Conservation (phyloP, 2,888 invertebrate genomes). For the Cheilosia impressa region DNA sequence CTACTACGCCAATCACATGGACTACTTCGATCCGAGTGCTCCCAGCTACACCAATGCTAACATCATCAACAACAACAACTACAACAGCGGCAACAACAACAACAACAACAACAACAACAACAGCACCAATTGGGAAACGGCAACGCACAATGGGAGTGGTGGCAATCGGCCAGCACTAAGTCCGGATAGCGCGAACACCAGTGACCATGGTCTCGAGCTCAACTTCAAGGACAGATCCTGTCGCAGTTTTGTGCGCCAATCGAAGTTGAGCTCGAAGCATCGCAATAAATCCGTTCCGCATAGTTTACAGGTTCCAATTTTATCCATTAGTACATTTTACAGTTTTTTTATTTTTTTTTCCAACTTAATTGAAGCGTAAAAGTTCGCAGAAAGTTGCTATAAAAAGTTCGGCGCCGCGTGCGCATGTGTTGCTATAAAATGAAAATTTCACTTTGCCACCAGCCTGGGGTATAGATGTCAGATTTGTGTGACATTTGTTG, state of each 20-base stretch:
- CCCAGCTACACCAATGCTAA: conserved; percentile 30
- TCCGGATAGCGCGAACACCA: conserved; percentile 76
- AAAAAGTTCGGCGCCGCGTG: conserved; percentile 42
- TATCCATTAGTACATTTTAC: conserved; percentile 14
- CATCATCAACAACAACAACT: too few species aligned
- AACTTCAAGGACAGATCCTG: conserved; percentile 78
- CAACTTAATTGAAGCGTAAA: conserved; percentile 61
- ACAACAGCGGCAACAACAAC: too few species aligned
- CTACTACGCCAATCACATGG: conserved; percentile 64
- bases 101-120: neutral
- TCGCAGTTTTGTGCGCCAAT: conserved; percentile 78
- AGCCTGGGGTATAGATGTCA: conserved; percentile 6
- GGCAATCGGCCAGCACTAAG: conserved; percentile 76
- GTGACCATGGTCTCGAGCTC: conserved; percentile 77
- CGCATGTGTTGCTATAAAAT: conserved; percentile 69
- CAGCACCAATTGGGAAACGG: conserved; percentile 2
- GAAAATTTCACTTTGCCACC: neutral
- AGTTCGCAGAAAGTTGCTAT: conserved; percentile 48
- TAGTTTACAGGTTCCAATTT: conserved; percentile 78
- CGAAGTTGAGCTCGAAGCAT: conserved; percentile 78
- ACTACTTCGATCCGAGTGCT: conserved; percentile 60
- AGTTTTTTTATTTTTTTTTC: conserved; percentile 13
- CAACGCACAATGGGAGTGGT: conserved; percentile 73
- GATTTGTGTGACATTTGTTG: conserved; percentile 48
- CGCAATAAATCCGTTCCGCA: conserved; percentile 79